phyloP scores from a whole-genome alignment of 2,797 vertebrate species.

The Peromyscus aztecus region DNA sequence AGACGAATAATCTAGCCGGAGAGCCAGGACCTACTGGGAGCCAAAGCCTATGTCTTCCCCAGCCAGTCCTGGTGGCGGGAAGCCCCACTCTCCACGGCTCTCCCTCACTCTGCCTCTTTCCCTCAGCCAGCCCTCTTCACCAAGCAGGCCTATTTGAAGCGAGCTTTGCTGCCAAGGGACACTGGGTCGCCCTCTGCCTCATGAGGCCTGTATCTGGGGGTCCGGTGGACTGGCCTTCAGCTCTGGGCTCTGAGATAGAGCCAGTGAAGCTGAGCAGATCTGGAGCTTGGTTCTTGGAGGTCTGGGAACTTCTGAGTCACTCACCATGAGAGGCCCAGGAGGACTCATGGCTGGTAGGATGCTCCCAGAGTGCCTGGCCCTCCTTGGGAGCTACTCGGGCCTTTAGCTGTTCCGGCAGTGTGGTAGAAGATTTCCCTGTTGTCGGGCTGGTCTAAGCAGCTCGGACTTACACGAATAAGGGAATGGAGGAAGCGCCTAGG shows the following conservation, averaged over 20 bases:
- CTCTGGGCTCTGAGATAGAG: neutral
- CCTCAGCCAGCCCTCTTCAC: neutral
- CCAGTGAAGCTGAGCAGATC: neutral
- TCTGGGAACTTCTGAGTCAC: neutral
- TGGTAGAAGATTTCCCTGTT: neutral
- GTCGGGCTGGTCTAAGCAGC: neutral
- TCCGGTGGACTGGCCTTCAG: fast-evolving
- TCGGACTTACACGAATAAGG: neutral
- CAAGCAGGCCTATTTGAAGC: neutral
- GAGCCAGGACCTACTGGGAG: neutral
- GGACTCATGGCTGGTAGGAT: neutral
- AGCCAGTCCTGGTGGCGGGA: neutral
- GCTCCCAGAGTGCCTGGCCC: neutral
- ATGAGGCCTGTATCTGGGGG: neutral
- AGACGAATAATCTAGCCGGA: neutral
- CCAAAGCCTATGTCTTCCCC: neutral
- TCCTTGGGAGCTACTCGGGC: neutral
- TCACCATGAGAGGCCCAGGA: neutral
- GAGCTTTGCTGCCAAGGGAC: neutral
- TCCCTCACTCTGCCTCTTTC: neutral
- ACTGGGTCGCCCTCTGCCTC: neutral
- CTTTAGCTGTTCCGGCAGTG: neutral
- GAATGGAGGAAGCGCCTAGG: neutral
- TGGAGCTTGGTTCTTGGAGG: fast-evolving
- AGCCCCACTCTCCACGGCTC: neutral